phyloP scores from a whole-genome alignment of 2,888 invertebrate genomes.

The Cephonodes hylas region DNA sequence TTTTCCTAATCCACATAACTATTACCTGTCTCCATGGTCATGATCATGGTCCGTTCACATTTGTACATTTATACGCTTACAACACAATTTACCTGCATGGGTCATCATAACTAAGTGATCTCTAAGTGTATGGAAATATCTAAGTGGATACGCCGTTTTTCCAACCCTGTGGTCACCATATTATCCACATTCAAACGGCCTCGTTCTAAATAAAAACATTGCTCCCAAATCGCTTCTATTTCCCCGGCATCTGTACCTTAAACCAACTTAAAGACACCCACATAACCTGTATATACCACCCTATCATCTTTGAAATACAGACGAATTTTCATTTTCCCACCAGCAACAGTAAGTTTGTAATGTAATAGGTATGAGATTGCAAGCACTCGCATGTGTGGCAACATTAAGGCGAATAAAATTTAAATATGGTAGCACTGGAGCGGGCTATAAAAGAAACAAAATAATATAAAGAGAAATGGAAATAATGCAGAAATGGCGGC shows the following conservation, averaged over 20 bases:
- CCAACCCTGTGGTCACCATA: constrained; percentile 25
- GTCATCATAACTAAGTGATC: too few relatives aligned
- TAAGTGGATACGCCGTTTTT: neutral
- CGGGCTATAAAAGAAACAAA: constrained; percentile 68
- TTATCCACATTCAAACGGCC: constrained; percentile 58
- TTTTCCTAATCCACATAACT: too few relatives aligned
- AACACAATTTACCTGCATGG: too few relatives aligned
- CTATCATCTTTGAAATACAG: constrained; percentile 33
- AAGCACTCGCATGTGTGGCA: constrained; percentile 74
- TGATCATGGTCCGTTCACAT: too few relatives aligned
- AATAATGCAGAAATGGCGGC: constrained; percentile 47
- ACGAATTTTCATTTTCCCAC: neutral
- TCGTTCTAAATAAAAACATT: constrained; percentile 79
- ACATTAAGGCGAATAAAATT: constrained; percentile 80
- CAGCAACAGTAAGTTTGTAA: constrained; percentile 32
- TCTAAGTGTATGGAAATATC: too few relatives aligned
- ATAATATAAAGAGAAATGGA: constrained; percentile 66
- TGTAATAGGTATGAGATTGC: constrained; percentile 73
- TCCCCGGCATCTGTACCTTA: constrained; percentile 62
- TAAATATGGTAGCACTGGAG: constrained; percentile 76
- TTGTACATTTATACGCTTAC: too few relatives aligned
- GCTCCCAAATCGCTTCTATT: constrained; percentile 75
- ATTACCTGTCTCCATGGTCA: too few relatives aligned
- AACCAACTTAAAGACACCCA: constrained; percentile 28
- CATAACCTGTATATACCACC: constrained; percentile 25